A percentile compares a stretch with the other conserved stretches of the same genome.
Evolutionary conservation across 1,140 invertebrate genomes (phyloP).

Genomic region (Euborellia annulipes): DNA sequence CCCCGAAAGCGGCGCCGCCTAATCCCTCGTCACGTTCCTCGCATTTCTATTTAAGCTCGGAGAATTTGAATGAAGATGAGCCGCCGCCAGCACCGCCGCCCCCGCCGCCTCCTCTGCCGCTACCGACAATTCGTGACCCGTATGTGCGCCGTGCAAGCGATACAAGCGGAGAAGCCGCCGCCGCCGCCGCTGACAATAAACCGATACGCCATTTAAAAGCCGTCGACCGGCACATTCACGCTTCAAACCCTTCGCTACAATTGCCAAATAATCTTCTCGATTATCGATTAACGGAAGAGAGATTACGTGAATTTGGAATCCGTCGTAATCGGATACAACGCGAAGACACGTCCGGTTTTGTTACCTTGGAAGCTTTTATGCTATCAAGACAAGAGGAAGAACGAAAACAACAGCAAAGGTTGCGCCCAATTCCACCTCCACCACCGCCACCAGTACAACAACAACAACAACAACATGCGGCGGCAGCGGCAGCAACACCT

Average conservation of each 20-base stretch:
- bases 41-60: not conserved
- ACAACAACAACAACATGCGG: no score
- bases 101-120: no score
- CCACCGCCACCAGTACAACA: no score
- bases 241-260: slow-evolving; percentile 32
- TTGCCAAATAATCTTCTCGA: slow-evolving; percentile 22
- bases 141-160: no score
- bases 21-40: no score
- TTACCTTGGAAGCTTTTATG: slow-evolving; percentile 60
- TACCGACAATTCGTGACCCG: no score
- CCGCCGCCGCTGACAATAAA: no score
- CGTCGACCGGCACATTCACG: slow-evolving; percentile 32
- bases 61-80: not conserved
- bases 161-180: no score
- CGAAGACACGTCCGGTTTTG: slow-evolving; percentile 24
- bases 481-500: no score
- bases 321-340: slow-evolving; percentile 25
- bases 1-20: no score
- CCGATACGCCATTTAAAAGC: no score
- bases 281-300: slow-evolving; percentile 19
- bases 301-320: slow-evolving; percentile 24
- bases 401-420: slow-evolving; percentile 22
- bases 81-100: no score
- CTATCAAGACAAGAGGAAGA: slow-evolving; percentile 52
- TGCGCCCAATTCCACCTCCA: not conserved